A percentile compares a stretch with the other conserved stretches of the same genome.
These are phyloP conservation scores for Acanthococcus lagerstroemiae DNA, from an alignment of 2,888 invertebrate species.

Conservation along the genomic window DNA sequence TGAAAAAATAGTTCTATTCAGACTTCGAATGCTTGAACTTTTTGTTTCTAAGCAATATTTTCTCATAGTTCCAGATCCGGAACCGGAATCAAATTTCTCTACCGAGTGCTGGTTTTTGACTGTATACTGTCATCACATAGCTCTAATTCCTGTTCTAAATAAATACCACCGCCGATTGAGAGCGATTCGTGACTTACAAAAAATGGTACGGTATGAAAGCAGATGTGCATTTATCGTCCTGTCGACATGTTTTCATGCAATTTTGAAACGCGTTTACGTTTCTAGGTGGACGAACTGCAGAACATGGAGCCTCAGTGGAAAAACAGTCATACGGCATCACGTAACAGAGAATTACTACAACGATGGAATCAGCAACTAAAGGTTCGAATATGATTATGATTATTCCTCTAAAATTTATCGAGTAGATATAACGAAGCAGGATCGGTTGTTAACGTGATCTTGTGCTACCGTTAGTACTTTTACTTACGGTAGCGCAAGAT, in stretches of 20 bases:
- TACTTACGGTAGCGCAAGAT: too few relatives aligned
- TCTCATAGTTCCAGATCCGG: not conserved
- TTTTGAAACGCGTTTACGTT: constrained; percentile 20
- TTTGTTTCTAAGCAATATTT: not conserved
- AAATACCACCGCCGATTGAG: constrained; percentile 67
- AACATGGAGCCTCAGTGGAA: constrained; percentile 75
- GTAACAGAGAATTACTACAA: constrained; percentile 73
- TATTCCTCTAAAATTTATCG: too few relatives aligned
- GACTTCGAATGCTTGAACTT: not conserved
- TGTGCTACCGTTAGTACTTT: too few relatives aligned
- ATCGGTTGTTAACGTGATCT: too few relatives aligned
- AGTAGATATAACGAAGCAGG: too few relatives aligned
- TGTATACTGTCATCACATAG: constrained; percentile 84
- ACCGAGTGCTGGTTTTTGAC: constrained; percentile 97
- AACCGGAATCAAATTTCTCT: constrained; percentile 70
- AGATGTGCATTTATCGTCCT: not conserved
- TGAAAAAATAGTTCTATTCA: not conserved
- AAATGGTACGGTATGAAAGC: constrained; percentile 49
- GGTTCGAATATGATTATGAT: too few relatives aligned
- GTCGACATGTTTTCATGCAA: not conserved
- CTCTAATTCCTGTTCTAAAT: constrained; percentile 77
- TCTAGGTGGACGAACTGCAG: constrained; percentile 57
- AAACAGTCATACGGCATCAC: constrained; percentile 58
- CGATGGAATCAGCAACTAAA: constrained; percentile 82
- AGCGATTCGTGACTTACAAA: constrained; percentile 74